Conservation (phyloP, 2,888 invertebrate species). For the Disparrhopalites patrizii region DNA sequence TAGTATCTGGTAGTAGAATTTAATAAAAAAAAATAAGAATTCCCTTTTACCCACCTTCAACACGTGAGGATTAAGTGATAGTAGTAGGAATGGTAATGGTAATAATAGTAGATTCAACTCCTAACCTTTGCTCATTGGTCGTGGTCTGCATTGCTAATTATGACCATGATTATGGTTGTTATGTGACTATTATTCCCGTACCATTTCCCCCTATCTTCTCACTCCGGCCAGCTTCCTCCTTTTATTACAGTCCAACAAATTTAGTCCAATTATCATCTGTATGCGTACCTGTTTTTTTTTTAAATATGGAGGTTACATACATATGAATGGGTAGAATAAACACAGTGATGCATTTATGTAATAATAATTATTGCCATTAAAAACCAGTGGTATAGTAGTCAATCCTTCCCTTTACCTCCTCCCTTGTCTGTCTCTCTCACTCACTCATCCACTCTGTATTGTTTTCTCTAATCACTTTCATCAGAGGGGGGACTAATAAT, state of each 20-base stretch:
- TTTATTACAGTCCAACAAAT: too few species aligned
- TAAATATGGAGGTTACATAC: background rate
- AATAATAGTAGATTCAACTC: too few species aligned
- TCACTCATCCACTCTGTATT: too few species aligned
- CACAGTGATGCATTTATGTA: too few species aligned
- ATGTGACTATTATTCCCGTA: background rate
- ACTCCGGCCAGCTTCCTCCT: background rate
- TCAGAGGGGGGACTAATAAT: too few species aligned
- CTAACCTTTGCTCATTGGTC: slow-evolving; percentile 28
- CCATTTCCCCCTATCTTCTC: background rate
- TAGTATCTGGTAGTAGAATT: too few species aligned
- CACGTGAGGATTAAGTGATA: background rate
- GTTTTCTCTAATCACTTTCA: too few species aligned
- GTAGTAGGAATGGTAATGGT: too few species aligned
- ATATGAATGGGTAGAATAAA: background rate
- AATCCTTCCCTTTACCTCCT: too few species aligned
- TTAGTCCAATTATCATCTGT: background rate
- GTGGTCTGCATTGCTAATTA: slow-evolving; percentile 33
- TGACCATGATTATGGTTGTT: background rate
- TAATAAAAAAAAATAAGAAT: background rate
- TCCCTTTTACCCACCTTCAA: slow-evolving; percentile 16
- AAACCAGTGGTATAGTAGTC: too few species aligned
- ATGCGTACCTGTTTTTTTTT: background rate
- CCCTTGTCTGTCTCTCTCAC: too few species aligned
- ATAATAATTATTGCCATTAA: too few species aligned